Percentiles rank a stretch among this genome's conserved stretches.
These are phyloP conservation scores for Pandemis cinnamomeana DNA, from an alignment of 2,888 invertebrate genomes.

Conservation along the genomic window DNA sequence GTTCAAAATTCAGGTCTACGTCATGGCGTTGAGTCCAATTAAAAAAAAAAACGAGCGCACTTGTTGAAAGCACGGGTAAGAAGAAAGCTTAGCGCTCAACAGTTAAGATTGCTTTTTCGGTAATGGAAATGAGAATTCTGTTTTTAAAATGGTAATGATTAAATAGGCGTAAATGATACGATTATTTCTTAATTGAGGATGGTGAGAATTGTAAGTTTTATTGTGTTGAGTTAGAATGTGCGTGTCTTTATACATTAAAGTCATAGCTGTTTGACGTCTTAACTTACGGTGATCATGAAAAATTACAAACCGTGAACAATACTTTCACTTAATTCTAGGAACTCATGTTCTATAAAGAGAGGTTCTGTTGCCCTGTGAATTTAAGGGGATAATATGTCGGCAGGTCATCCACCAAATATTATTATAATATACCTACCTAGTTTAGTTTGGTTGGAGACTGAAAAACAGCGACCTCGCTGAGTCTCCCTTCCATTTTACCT, in stretches of 20 bases:
- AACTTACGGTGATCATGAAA: not conserved
- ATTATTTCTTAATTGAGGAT: slow-evolving; percentile 44
- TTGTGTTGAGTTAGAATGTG: slow-evolving; percentile 16
- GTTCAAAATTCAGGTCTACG: slow-evolving; percentile 74
- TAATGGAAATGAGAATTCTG: slow-evolving; percentile 33
- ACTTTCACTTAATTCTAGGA: not conserved
- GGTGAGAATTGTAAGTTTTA: slow-evolving; percentile 22
- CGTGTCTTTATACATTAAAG: slow-evolving; percentile 10
- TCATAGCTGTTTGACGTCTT: slow-evolving; percentile 26
- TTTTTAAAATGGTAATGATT: slow-evolving; percentile 52
- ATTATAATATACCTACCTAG: too few relatives aligned
- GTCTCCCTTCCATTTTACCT: too few relatives aligned
- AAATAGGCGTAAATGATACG: slow-evolving; percentile 54
- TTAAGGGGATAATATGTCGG: too few relatives aligned
- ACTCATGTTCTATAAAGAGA: not conserved
- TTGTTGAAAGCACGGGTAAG: not conserved
- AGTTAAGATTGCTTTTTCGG: slow-evolving; percentile 2
- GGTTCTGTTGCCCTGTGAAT: too few relatives aligned
- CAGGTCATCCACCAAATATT: too few relatives aligned
- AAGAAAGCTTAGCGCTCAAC: slow-evolving; percentile 44
- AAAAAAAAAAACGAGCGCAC: slow-evolving; percentile 13
- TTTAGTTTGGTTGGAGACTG: too few relatives aligned
- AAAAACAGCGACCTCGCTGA: too few relatives aligned
- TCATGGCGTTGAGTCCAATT: slow-evolving; percentile 61
- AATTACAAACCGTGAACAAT: not conserved